These are phyloP conservation scores for Agriopis marginaria DNA, from an alignment of 2,888 invertebrate genomes.

Conservation along the genomic window DNA sequence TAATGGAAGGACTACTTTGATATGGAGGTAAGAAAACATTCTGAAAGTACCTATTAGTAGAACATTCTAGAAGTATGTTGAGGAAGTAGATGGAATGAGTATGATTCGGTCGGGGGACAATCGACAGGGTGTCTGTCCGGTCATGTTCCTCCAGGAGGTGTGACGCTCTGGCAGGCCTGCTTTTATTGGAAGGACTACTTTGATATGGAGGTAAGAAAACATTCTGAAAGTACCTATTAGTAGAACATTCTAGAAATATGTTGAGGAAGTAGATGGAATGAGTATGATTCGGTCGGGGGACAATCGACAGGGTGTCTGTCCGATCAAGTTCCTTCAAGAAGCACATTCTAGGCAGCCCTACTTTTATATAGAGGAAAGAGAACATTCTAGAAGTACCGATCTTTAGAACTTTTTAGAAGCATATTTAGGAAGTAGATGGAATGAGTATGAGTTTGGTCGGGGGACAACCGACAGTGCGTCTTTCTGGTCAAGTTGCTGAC, in stretches of 20 bases:
- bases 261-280: background rate
- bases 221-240: background rate
- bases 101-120: constrained; percentile 97
- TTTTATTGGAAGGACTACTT: constrained; percentile 46
- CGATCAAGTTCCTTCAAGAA: too few species aligned
- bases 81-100: constrained; percentile 97
- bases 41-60: background rate
- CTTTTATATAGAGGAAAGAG: constrained; percentile 68
- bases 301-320: constrained; percentile 96
- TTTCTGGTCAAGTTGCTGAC: too few species aligned
- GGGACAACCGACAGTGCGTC: too few species aligned
- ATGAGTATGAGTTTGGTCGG: too few species aligned
- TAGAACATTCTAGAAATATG: background rate
- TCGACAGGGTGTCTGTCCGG: constrained; percentile 97
- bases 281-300: constrained; percentile 56
- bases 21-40: constrained; percentile 61
- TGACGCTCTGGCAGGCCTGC: constrained; percentile 88
- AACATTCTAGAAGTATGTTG: constrained; percentile 59
- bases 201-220: constrained; percentile 65
- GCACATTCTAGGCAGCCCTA: too few species aligned
- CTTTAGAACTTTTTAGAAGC: background rate
- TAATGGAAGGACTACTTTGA: constrained; percentile 53
- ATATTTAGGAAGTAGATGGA: background rate
- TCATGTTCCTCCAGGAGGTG: constrained; percentile 97
- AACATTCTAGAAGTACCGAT: background rate